Evolutionary conservation across 2,797 vertebrate species (phyloP), one percentile per base, ranked within the genome.

Genomic region (Chelon auratus): DNA sequence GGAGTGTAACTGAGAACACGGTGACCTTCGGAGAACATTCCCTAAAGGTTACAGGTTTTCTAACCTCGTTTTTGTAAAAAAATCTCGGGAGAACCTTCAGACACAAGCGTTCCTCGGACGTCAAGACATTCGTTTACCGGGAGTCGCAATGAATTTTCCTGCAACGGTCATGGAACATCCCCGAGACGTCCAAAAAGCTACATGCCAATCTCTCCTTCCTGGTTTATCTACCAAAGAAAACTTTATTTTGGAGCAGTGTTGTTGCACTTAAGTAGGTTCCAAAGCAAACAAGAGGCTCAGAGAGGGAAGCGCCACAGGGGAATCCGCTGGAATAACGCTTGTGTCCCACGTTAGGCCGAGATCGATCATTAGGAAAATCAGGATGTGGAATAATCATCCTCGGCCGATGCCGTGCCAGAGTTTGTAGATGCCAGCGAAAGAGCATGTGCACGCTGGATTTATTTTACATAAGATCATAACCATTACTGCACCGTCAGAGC

Each of bases 241-340:
- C 58, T 55, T 14, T 59, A 40, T 71, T 61, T 26, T 67, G 62
- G 10, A 57, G 37, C 48, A 7, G 18, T 12, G 9, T 61, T 47
- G 12, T 18, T 66, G 33, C 22, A 59, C 50, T 69, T 73, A 66
- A 53, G 5, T 9, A 42, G 53, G 39, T 61, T 77, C 59, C 77
- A 87, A 80, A 69, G 45, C 5, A 85, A 84, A 71, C 30, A 53
- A 36, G 60, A 82, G 58, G 62, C 47, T 64, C 62, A 40, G 42
- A 68, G 75, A 71, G 65, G 48, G 30, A 40, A 60, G 56, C 2
- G 48, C 71, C 58, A 50, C 51, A n/a, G 39, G 45, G 56, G 45
- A 77, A 80, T 18, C 65, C 60, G 75, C 65, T 67, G 62, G 45
- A 87, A 59, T 43, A 65, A 78, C 53, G 75, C 51, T 74, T 26